Conservation (phyloP, 2,797 vertebrate genomes). For the Poliocrania exsul region DNA sequence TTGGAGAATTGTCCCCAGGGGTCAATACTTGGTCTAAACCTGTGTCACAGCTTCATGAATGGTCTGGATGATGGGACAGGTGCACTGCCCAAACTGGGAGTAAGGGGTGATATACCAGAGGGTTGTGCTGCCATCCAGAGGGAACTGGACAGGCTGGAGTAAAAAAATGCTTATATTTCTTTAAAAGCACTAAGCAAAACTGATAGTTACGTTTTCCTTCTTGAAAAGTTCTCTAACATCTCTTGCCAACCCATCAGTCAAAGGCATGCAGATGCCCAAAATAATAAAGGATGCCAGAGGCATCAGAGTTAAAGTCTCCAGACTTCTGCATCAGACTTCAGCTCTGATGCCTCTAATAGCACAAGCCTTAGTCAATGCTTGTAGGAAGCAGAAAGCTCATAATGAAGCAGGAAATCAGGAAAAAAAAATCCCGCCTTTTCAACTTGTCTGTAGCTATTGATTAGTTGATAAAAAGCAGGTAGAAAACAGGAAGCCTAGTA, state of each 20-base stretch:
- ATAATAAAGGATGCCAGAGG: background rate
- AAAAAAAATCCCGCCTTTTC: background rate
- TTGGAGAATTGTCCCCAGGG: background rate
- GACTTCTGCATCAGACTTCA: background rate
- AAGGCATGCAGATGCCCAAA: background rate
- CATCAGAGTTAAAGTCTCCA: no score
- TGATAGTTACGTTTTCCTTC: background rate
- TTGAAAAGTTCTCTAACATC: background rate
- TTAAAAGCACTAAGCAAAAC: background rate
- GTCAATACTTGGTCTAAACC: background rate
- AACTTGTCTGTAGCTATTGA: background rate
- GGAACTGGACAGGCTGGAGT: background rate
- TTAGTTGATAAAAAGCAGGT: background rate
- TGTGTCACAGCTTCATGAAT: background rate
- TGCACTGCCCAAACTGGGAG: background rate
- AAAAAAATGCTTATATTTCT: background rate
- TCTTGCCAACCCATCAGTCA: background rate
- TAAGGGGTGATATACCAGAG: background rate
- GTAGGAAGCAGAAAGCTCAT: background rate
- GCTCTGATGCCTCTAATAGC: background rate
- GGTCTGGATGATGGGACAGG: background rate
- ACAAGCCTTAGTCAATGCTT: background rate
- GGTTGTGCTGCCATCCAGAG: accelerated
- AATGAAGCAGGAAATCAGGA: background rate
- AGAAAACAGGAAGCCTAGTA: background rate